Base-by-base conservation (phyloP, 2,797 vertebrate genomes). In the Mus minutoides region DNA sequence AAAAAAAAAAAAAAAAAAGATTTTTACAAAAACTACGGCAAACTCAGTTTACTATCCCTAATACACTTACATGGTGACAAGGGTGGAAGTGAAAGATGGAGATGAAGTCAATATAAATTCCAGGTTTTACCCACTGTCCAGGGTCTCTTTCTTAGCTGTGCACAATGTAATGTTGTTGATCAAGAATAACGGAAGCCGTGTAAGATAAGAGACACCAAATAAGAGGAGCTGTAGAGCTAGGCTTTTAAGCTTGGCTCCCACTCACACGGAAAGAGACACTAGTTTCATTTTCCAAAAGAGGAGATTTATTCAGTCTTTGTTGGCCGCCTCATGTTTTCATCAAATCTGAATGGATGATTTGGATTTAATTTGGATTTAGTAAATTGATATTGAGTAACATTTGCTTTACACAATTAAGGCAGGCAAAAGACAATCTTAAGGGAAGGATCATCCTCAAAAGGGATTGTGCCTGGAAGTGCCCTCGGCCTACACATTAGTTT, bases 211-310 rank as follows among this genome's bases (percentile, higher is more conserved):
- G 4, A 73, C 24, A 40, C 40, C 17, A 49, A 64, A n/a, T 71
- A 37, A 79, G 29, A 46, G 8, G 13, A 34, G 69, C 21, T 58
- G 2, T 6, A 4, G n/a, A 85, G 3, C 62, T 46, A 77, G 52
- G 58, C 60, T 43, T 79, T 84, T 46, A 71, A 43, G 75, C 21
- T 85, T 71, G 13, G 19, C n/a, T 92, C 26, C 4, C 52, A 69
- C 49, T 88, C 58, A 34, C 7, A 71, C 58, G 37, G 14, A 78
- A 94, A 94, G 29, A 17, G 26, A 71, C 12, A 3, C 29, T 37
- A 86, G 2, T 26, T 86, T 94, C 73, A 79, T 84, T 93, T 93
- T 93, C 71, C 4, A 22, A 60, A 85, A 71, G 60, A 29, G 87
- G 0, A 21, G 24, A 77, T 82, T 83, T 46, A 90, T 2, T 69